Evolutionary conservation across 2,888 invertebrate species (phyloP), one percentile per base, ranked within the genome.

Genomic region (Eupeodes luniger): DNA sequence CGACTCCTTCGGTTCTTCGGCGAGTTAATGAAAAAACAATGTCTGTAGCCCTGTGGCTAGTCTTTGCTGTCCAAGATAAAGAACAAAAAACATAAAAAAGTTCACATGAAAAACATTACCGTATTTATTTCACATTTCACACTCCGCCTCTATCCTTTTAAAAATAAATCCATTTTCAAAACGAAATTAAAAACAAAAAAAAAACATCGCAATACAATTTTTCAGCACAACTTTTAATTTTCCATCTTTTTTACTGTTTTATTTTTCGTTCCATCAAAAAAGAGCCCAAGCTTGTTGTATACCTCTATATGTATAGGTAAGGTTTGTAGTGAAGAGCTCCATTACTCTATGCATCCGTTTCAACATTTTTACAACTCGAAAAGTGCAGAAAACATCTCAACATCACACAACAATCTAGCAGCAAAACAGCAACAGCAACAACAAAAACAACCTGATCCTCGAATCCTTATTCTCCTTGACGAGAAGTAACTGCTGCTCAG

Each of bases 401-500:
- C 77, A 82, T 64, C 70, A 49, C 53, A 61, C 40, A 53, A 59
- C 74, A 74, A 27, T 66, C 67, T 61, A 74, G 83, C 36, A 69
- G 62, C 69, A 27, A 67, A 84, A 16, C 80, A 81, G 51, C 70
- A 80, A 47, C 70, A 79, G 61, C 86, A 75, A 27, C 67, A 81
- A 59, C 70, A 80, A 53, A 69, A 79, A 67, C 86, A 81, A 88
- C 81, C 69, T 70, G 85, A 88, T 85, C 88, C 88, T 88, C 87
- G 84, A 88, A 80, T 84, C 81, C 80, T 88, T 40, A 40, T 40
- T 88, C 84, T 88, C 70, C 85, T 84, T 81, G 81, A 81, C 49
- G 78, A 27, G 27, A 84, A 88, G 87, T 87, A 87, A 87, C 83
- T 83, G 87, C 87, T 87, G 81, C 81, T 88, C 88, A 88, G 77